phyloP scores from a whole-genome alignment of 53 echinoderm and acorn worm species.

The Paracentrotus lividus region DNA sequence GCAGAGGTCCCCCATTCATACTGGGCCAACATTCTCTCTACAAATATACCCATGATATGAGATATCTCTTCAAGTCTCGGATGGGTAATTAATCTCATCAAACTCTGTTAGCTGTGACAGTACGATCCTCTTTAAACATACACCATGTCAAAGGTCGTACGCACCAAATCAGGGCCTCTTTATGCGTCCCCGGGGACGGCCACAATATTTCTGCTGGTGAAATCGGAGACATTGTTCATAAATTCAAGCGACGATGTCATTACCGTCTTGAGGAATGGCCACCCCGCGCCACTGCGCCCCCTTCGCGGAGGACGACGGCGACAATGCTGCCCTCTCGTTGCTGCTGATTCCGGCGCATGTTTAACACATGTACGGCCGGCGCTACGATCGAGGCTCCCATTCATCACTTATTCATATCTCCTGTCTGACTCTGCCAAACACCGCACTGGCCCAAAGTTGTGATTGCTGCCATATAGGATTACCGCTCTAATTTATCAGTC shows the following conservation, averaged over 20 bases:
- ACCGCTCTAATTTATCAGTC: slow-evolving; percentile 62
- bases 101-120: slow-evolving; percentile 53
- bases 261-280: slow-evolving; percentile 47
- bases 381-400: slow-evolving; percentile 3
- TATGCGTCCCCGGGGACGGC: slow-evolving; percentile 41
- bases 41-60: slow-evolving; percentile 29
- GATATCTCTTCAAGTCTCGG: slow-evolving; percentile 24
- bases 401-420: slow-evolving; percentile 70
- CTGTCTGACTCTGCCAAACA: slow-evolving; percentile 48
- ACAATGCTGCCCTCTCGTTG: slow-evolving; percentile 36
- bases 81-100: slow-evolving; percentile 58
- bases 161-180: slow-evolving; percentile 48
- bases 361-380: slow-evolving; percentile 55
- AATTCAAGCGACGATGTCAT: slow-evolving; percentile 64
- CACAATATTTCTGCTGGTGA: slow-evolving; percentile 58
- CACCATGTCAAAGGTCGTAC: slow-evolving; percentile 56
- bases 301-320: slow-evolving; percentile 2
- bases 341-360: slow-evolving; percentile 53
- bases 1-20: not conserved
- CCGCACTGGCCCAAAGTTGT: slow-evolving; percentile 60
- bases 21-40: not conserved
- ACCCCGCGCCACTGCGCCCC: slow-evolving; percentile 49
- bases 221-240: slow-evolving; percentile 65
- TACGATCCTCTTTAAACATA: slow-evolving; percentile 20
- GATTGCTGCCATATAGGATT: slow-evolving; percentile 63